phyloP scores from a whole-genome alignment of 2,888 invertebrate species.

The Amblyjoppa proteus region DNA sequence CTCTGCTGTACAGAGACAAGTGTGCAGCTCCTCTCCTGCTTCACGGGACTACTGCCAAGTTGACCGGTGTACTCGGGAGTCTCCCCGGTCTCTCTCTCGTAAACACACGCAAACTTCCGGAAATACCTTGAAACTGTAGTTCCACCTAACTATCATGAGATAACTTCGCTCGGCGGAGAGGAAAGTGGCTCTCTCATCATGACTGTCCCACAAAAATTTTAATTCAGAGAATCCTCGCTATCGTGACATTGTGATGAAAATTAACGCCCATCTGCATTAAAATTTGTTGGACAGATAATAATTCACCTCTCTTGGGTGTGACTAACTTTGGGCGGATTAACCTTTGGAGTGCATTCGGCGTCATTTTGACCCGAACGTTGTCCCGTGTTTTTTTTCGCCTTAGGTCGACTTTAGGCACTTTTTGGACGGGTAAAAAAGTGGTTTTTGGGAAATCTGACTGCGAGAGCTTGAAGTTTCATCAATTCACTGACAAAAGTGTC shows the following conservation, averaged over 20 bases:
- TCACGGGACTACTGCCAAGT: constrained; percentile 56
- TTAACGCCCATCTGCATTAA: not conserved
- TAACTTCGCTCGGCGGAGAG: constrained; percentile 55
- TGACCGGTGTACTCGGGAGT: constrained; percentile 55
- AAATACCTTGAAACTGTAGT: constrained; percentile 64
- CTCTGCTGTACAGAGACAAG: constrained; percentile 45
- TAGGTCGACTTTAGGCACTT: no score
- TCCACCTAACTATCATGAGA: constrained; percentile 52
- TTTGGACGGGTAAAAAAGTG: no score
- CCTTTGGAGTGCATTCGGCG: no score
- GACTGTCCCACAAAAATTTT: constrained; percentile 21
- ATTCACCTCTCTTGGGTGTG: no score
- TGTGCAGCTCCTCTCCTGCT: constrained; percentile 50
- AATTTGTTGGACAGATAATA: not conserved
- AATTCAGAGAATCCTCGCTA: not conserved
- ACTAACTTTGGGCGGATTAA: no score
- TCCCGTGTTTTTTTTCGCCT: no score
- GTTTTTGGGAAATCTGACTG: no score
- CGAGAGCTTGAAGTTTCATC: no score
- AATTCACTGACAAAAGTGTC: no score
- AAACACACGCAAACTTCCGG: constrained; percentile 63
- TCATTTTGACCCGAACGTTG: no score
- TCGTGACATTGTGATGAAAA: not conserved
- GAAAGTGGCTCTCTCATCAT: constrained; percentile 33
- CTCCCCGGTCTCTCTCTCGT: constrained; percentile 45